Conservation (phyloP, 2,113 vertebrate genomes). For the Phalacrocorax pelagicus region DNA sequence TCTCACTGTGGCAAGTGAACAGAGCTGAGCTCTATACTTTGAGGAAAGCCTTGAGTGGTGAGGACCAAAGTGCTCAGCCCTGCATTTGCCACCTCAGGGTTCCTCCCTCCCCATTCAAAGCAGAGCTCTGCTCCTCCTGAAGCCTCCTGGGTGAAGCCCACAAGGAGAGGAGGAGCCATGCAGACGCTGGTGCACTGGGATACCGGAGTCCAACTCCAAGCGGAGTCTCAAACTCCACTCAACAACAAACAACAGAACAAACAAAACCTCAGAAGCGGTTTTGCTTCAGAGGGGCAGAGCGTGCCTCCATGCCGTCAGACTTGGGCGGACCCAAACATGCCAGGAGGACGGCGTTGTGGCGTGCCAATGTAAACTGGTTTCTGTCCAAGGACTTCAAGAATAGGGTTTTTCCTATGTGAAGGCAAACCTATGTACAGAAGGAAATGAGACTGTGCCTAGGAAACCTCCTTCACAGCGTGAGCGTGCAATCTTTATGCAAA, state of each 20-base stretch:
- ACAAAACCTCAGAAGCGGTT: background rate
- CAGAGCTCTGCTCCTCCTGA: background rate
- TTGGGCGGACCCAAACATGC: background rate
- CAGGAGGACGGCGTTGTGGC: background rate
- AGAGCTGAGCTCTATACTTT: background rate
- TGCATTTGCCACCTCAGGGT: background rate
- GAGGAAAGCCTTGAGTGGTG: background rate
- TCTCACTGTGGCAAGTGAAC: background rate
- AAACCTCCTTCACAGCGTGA: background rate
- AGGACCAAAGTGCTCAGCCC: background rate
- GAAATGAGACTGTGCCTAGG: background rate
- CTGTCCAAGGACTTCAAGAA: background rate
- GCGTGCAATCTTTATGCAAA: background rate
- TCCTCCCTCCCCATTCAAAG: background rate
- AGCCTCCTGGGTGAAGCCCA: background rate
- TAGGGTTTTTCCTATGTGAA: background rate
- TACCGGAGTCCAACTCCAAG: background rate
- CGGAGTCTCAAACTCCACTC: background rate
- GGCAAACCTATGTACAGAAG: background rate
- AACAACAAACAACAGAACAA: no score
- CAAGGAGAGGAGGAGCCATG: accelerated
- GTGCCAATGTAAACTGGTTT: background rate
- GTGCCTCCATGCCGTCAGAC: background rate
- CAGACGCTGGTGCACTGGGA: no score
- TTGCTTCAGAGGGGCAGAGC: background rate